These are phyloP conservation scores for Tragelaphus scriptus DNA, from an alignment of 2,113 vertebrate genomes.

Conservation along the genomic window DNA sequence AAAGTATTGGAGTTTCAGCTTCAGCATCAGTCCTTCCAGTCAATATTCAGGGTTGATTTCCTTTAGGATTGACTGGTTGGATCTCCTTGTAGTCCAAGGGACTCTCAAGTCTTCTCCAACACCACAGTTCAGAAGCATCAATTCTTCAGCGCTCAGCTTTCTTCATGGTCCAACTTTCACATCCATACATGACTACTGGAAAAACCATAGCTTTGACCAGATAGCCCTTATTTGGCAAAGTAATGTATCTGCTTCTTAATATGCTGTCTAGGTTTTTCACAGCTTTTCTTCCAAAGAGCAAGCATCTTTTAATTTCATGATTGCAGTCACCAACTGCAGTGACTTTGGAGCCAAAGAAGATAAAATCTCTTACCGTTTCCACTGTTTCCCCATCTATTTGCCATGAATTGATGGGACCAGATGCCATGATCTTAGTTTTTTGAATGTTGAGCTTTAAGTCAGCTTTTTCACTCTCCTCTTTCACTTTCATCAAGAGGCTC, in stretches of 20 bases:
- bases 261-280: background rate
- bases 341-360: background rate
- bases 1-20: background rate
- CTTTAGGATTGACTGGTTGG: background rate
- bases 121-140: background rate
- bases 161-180: background rate
- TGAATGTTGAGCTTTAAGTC: background rate
- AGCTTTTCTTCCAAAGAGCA: background rate
- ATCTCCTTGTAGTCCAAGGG: background rate
- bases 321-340: background rate
- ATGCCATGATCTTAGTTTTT: background rate
- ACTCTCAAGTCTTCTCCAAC: background rate
- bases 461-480: background rate
- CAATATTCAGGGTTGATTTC: background rate
- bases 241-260: background rate
- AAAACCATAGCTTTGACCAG: background rate
- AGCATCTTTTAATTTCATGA: background rate
- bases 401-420: background rate
- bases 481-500: background rate
- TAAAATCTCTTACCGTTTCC: background rate
- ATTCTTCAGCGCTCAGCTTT: fast-evolving
- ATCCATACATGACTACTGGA: background rate
- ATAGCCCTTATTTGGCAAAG: background rate
- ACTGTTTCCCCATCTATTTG: background rate
- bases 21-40: background rate